Base-by-base conservation (phyloP, 2,113 vertebrate species). In the Girardinichthys multiradiatus region DNA sequence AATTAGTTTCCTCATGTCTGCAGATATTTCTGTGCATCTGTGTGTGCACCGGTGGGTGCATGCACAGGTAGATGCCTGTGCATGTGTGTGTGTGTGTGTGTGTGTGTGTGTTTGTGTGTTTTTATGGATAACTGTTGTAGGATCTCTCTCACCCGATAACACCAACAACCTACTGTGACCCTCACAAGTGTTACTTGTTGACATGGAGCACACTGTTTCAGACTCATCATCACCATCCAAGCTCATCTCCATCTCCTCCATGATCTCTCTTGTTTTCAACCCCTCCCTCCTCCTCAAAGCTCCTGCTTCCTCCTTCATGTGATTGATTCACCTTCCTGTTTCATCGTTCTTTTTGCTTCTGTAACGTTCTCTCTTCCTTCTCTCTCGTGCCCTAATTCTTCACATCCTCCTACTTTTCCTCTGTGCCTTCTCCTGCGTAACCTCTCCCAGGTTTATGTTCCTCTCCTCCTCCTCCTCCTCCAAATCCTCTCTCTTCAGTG, bases 171-270 rank as follows among this genome's bases (percentile, higher is more conserved):
- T 74, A 48, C 77, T 68, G 57, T 77, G 77, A 30, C 45, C 71
- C 63, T 79, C 64, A 60, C 57, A 57, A 58, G 76, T 70, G 61
- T 61, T 68, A 68, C 19, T 48, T 62, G 73, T 82, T 88, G 82
- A 84, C 83, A 84, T 86, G 79, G 76, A 83, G 76, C 75, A 80
- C 78, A 72, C 78, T 81, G 71, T 81, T 79, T 81, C 77, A 65
- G 24, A 76, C 75, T 76, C 15, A 66, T 73, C 74, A 2, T 82
- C 81, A 42, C 77, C 77, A 15, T 68, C 67, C 69, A 64, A 59
- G 66, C 67, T 72, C 3, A 58, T 69, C 63, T 72, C 59, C 74
- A 58, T 70, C 76, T 69, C 66, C 48, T 75, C 19, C 27, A 15
- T 61, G n/a, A 72, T 75, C 60, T 35, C 33, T 61, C 58, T 59